Evolutionary conservation across 1,140 invertebrate genomes (phyloP).

Genomic region (Drosophila trapezifrons): DNA sequence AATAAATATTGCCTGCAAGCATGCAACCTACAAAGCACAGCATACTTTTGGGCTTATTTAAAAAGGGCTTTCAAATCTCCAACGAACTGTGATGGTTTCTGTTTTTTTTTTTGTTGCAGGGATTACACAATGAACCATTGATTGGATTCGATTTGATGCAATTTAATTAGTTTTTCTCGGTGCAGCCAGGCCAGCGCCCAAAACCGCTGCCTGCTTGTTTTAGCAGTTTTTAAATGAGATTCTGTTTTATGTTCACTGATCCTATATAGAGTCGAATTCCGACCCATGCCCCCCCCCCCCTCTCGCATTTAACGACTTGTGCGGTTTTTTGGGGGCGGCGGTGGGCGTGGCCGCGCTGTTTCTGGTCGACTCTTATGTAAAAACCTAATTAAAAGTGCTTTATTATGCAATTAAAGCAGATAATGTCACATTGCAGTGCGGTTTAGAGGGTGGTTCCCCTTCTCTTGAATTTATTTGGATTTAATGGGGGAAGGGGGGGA

Average conservation of each 20-base stretch:
- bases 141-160: not conserved
- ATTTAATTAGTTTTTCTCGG: conserved; percentile 1
- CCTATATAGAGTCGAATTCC: conserved; percentile 50
- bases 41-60: not conserved
- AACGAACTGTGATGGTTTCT: too few species aligned
- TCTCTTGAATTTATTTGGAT: conserved; percentile 17
- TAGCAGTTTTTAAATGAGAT: conserved; percentile 71
- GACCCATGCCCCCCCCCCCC: not conserved
- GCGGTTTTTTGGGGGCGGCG: conserved; percentile 21
- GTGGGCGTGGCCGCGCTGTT: conserved; percentile 28
- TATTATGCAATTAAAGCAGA: conserved; percentile 81
- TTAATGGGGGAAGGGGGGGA: not conserved
- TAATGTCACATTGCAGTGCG: conserved; percentile 68
- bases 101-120: too few species aligned
- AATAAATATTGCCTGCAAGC: too few species aligned
- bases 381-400: conserved; percentile 82
- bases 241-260: conserved; percentile 46
- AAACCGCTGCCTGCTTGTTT: conserved; percentile 25
- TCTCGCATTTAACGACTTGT: conserved; percentile 39
- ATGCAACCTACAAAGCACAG: too few species aligned
- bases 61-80: not conserved
- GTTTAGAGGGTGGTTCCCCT: not conserved
- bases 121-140: not conserved
- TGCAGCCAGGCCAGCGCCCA: conserved; percentile 31
- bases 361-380: conserved; percentile 49